Percentiles rank a stretch among this genome's conserved stretches.
Evolutionary conservation across 1,140 invertebrate species (phyloP).

Genomic region (Lepidurus arcticus): DNA sequence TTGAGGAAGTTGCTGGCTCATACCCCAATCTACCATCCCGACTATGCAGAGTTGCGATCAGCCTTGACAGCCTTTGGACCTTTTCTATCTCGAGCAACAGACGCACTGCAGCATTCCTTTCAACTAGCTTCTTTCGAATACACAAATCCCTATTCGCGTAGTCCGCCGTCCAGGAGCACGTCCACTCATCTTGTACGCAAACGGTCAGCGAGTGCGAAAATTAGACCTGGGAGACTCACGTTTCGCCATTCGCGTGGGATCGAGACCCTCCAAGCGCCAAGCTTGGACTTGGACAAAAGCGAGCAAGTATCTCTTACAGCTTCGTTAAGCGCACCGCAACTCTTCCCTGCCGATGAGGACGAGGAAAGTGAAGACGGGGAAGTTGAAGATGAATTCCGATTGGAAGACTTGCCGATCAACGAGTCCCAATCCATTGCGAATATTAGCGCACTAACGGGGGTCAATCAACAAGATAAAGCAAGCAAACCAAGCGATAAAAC

Average conservation of each 20-base stretch:
- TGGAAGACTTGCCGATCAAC: not conserved
- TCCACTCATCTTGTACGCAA: not conserved
- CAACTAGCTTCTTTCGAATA: not conserved
- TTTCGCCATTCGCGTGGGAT: constrained; percentile 13
- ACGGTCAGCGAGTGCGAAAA: constrained; percentile 2
- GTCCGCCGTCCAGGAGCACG: not conserved
- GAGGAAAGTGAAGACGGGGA: not conserved
- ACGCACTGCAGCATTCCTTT: not conserved
- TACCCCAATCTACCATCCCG: constrained; percentile 4
- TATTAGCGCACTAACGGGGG: not conserved
- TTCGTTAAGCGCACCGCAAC: constrained; percentile 1
- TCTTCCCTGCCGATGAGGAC: not conserved
- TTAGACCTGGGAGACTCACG: constrained; percentile 13
- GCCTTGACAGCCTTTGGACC: not conserved
- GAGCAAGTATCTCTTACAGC: not conserved
- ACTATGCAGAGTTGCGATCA: not conserved
- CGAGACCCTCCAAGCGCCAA: not conserved
- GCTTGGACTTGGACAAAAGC: not conserved
- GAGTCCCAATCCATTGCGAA: constrained; percentile 8
- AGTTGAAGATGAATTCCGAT: not conserved
- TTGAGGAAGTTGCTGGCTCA: constrained; percentile 2
- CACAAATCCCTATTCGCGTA: not conserved
- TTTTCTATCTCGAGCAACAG: not conserved
- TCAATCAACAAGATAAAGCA: not conserved
- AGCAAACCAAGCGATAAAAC: not conserved